Percentiles rank a stretch among this genome's conserved stretches.
phyloP scores from a whole-genome alignment of 2,113 vertebrate species.

The Pongo pygmaeus region DNA sequence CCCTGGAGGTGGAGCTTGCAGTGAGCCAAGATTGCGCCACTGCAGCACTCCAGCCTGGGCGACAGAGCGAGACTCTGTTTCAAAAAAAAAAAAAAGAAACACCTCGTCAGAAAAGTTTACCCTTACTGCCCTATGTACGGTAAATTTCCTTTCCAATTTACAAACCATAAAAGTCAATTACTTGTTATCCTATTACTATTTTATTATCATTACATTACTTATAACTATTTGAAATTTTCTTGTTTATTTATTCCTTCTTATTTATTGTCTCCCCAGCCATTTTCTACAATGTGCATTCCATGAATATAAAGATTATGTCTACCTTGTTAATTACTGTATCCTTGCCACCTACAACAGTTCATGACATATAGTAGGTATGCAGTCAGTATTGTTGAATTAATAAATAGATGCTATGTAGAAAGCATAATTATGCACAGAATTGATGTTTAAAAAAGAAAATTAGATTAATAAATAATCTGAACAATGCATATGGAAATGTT shows the following conservation, averaged over 20 bases:
- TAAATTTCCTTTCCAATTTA: not conserved
- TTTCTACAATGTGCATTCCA: not conserved
- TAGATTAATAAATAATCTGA: not conserved
- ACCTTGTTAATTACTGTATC: not conserved
- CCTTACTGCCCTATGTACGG: not conserved
- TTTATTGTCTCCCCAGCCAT: not conserved
- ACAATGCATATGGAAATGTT: not conserved
- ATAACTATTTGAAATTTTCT: constrained; percentile 5
- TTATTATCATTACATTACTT: not conserved
- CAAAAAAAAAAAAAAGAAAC: not conserved
- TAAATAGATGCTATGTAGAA: not conserved
- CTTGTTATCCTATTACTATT: not conserved
- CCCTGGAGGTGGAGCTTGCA: too few relatives aligned
- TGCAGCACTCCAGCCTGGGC: too few relatives aligned
- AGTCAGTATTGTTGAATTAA: not conserved
- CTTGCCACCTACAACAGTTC: not conserved
- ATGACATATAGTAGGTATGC: not conserved
- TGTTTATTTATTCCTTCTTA: not conserved
- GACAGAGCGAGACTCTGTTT: too few relatives aligned
- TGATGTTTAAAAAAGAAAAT: not conserved
- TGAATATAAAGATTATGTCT: not conserved
- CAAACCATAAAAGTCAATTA: not conserved
- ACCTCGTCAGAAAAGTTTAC: not conserved
- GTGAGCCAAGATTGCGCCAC: too few relatives aligned
- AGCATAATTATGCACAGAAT: not conserved